Evolutionary conservation across 2,797 vertebrate species (phyloP), one percentile per base, ranked within the genome.

Genomic region (Bradypodion pumilum): DNA sequence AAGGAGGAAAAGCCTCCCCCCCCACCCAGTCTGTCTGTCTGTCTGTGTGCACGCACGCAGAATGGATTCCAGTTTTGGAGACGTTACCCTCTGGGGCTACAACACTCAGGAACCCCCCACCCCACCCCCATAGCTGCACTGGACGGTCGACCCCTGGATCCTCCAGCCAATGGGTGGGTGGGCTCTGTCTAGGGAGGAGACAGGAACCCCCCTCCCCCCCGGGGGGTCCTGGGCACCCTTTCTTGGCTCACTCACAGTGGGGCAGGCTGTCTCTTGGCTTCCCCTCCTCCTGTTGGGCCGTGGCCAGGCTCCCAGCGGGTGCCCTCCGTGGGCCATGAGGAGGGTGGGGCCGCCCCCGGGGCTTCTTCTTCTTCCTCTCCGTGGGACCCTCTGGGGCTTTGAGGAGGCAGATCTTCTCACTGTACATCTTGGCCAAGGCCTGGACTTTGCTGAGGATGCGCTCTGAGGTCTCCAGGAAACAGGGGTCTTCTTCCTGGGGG

Each of bases 381-480:
- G n/a, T n/a, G n/a, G n/a, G n/a, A n/a, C 75, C 37, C 2, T 90
- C 91, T 87, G 90, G 93, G 0, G 90, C 92, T 83, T 98, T 98
- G 95, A 97, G 96, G 88, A 94, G 94, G 81, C 95, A 92, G 74
- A 96, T 96, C 87, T 97, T 97, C 90, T 96, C 93, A 0, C 97
- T 97, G 93, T 98, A 98, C 94, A 98, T 98, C 23, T 93, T 95
- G 4, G 98, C 97, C 89, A 98, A 42, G 32, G 97, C 97, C 56
- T 98, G 97, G 32, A 98, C 98, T n/a, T 97, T 97, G 86, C 95
- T 98, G 0, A 97, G 93, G 42, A 98, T 97, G 21, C 97, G 96
- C 85, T 98, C 97, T 0, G 97, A 97, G 85, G 96, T 95, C 25
- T 97, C 96, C 56, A 97, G 88, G 9, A 97, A 89, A 12, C 95